phyloP scores from a whole-genome alignment of 2,888 invertebrate species.

The Nomada lathburiana region DNA sequence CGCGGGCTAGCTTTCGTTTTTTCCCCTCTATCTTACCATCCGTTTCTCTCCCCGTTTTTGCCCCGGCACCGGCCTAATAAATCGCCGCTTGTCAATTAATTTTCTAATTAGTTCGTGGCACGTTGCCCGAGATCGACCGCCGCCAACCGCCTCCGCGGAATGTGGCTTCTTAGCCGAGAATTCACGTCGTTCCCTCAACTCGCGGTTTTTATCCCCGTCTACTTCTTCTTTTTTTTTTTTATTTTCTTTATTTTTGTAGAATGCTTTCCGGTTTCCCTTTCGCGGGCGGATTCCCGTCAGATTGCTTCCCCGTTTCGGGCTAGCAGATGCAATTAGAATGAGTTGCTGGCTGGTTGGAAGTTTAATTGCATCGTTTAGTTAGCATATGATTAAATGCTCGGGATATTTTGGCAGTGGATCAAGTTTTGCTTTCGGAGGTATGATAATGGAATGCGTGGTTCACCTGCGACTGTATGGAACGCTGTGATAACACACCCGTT shows the following conservation, averaged over 20 bases:
- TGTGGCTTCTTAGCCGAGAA: constrained; percentile 35
- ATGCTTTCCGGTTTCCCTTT: not conserved
- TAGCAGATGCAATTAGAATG: constrained; percentile 19
- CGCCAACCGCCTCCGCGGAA: constrained; percentile 17
- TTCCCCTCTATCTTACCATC: not conserved
- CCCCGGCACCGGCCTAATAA: constrained; percentile 45
- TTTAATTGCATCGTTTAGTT: constrained; percentile 25
- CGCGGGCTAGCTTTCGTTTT: constrained; percentile 2
- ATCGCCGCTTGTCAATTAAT: constrained; percentile 67
- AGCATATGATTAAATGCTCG: not conserved
- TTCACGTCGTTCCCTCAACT: constrained; percentile 10
- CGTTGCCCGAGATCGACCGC: constrained; percentile 37
- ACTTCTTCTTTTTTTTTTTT: not conserved
- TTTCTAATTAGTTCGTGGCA: constrained; percentile 66
- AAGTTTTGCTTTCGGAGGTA: not conserved
- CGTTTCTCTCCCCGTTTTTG: too few species aligned
- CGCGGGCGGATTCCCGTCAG: not conserved
- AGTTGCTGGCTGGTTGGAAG: not conserved
- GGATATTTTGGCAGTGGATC: not conserved
- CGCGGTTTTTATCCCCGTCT: not conserved
- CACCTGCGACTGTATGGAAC: not conserved
- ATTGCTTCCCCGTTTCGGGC: constrained; percentile 19
- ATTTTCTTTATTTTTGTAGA: too few species aligned
- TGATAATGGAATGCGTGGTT: not conserved
- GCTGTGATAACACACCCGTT: too few species aligned